Evolutionary conservation across 2,113 vertebrate genomes (phyloP), one percentile per base, ranked within the genome.

Genomic region (Hiodon alosoides): DNA sequence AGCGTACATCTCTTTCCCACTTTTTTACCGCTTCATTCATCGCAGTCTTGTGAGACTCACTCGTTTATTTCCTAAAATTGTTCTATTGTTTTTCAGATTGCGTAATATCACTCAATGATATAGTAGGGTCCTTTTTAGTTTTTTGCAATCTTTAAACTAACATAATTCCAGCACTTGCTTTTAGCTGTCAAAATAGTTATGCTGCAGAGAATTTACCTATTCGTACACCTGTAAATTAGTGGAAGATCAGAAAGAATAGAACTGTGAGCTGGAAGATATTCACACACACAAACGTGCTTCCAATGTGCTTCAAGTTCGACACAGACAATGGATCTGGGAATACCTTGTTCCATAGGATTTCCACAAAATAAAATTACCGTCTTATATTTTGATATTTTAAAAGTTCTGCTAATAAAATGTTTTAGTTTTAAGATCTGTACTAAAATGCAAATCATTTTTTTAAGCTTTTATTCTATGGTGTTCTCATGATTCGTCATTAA

Each of bases 201-300:
- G 10, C 55, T 16, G 46, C 46, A 48, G 57, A 31, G n/a, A 31
- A 59, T 14, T 68, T 7, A 48, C 31, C 57, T 69, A 60, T 46
- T 73, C n/a, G 53, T 77, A 58, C 17, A 11, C 57, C 47, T 67
- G 55, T 72, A n/a, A 72, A 67, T 50, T 17, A 67, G 31, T 50
- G 4, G 16, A 53, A 9, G 5, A 14, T 13, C 53, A 72, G 10
- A 54, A 5, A n/a, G n/a, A n/a, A n/a, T n/a, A n/a, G n/a, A n/a
- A n/a, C n/a, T n/a, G n/a, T n/a, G 13, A 17, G 31, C 9, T 7
- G 10, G 16, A 54, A 57, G 3, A 10, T 7, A 3, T 64, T 64
- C 54, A 31, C 54, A 60, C 73, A 48, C 71, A 5, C 46, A 51
- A 3, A 13, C 48, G 46, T 5, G 9, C 1, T 11, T 2, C 9